Conservation (phyloP, 2,797 vertebrate species). For the Galagoides demidoff region DNA sequence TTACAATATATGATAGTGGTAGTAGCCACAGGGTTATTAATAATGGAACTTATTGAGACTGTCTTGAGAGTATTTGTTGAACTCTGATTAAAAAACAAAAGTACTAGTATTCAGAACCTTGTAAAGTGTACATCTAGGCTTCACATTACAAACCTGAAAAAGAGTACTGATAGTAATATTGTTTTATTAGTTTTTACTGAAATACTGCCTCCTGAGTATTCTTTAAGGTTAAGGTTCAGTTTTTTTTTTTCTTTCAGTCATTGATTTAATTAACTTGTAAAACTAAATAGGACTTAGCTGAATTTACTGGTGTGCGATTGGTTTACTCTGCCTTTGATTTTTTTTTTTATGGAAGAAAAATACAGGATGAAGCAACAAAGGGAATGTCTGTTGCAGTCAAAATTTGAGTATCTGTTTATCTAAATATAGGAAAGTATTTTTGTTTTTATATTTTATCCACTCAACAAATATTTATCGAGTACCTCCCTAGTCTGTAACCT, state of each 20-base stretch:
- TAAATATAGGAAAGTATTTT: conserved; percentile 35
- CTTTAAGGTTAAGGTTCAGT: background rate
- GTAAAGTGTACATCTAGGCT: background rate
- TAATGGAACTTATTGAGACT: background rate
- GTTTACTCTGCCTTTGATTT: conserved; percentile 23
- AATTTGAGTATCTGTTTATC: conserved; percentile 20
- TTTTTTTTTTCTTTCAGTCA: background rate
- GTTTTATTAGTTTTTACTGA: background rate
- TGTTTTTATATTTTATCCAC: background rate
- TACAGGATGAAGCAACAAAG: background rate
- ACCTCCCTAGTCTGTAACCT: background rate
- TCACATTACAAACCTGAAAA: background rate
- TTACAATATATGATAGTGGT: background rate
- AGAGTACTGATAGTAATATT: background rate
- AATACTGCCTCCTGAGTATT: background rate
- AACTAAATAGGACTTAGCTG: background rate
- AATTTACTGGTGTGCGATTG: background rate
- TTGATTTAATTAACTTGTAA: conserved; percentile 5
- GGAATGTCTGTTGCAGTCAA: background rate
- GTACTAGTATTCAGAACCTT: background rate
- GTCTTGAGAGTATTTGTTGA: conserved; percentile 9
- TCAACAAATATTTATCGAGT: background rate
- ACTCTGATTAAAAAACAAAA: conserved; percentile 24
- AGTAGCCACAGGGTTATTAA: background rate
- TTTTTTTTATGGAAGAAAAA: conserved; percentile 39